phyloP scores from a whole-genome alignment of 2,113 vertebrate genomes.

The Amphiprion ocellaris region DNA sequence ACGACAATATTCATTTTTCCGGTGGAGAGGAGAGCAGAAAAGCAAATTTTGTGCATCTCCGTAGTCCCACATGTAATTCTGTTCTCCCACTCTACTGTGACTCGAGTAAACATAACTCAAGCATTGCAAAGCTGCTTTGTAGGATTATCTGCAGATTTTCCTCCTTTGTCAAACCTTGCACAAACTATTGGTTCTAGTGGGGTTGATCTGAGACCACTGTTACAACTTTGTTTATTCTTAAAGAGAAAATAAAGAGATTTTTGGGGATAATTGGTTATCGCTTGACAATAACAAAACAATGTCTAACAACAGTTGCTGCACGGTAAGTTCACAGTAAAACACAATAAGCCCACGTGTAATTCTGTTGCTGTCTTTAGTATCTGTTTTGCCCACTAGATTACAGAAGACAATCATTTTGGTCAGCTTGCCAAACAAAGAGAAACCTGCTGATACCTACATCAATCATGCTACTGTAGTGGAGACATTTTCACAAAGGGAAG shows the following conservation, averaged over 20 bases:
- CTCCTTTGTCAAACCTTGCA: not conserved
- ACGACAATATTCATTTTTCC: not conserved
- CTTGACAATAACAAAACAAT: not conserved
- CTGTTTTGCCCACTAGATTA: conserved; percentile 8
- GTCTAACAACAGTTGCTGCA: not conserved
- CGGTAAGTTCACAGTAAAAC: not conserved
- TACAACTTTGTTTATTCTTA: too few species aligned
- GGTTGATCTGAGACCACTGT: too few species aligned
- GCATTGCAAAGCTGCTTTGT: not conserved
- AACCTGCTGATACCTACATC: conserved; percentile 29
- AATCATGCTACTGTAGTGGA: conserved; percentile 32
- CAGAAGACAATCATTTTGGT: conserved; percentile 11
- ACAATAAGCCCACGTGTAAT: not conserved
- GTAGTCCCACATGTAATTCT: not conserved
- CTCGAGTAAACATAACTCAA: not conserved
- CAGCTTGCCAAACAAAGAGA: conserved; percentile 15
- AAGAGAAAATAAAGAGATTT: too few species aligned
- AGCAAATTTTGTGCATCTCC: not conserved
- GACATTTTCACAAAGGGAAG: conserved; percentile 12
- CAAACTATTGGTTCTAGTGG: not conserved
- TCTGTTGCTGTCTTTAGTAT: not conserved
- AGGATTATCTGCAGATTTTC: not conserved
- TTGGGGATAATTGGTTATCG: not conserved
- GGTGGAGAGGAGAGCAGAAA: not conserved
- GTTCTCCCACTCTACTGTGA: not conserved